Evolutionary conservation across 2,888 invertebrate genomes (phyloP), one percentile per base, ranked within the genome.

Genomic region (Aleiodes alternator): DNA sequence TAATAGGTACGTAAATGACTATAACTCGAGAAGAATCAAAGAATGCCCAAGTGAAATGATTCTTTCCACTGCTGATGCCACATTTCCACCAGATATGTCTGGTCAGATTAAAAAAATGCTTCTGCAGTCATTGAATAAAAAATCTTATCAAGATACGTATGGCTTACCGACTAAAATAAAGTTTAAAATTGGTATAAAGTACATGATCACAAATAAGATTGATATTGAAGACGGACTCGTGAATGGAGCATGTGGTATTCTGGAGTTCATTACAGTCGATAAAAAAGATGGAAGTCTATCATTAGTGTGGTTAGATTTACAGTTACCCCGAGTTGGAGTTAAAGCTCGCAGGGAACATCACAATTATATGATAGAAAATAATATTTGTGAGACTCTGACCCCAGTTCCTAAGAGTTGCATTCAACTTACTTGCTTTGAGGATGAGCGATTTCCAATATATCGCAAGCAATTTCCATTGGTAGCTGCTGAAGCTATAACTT

Each of bases 261-360:
- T 73, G 31, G 68, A 56, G 56, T 48, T 14, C 7, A 73, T 73
- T 80, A 34, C 82, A 81, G n/a, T 76, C 72, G 23, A 23, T 23
- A 73, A 80, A 78, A 5, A 64, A 16, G 9, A 48, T 14, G 69
- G 55, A 23, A 38, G 16, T n/a, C n/a, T 71, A 14, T 74, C 76
- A 14, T 51, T 73, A 53, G 9, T 79, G 5, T 79, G 78, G 78
- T 23, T 80, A 23, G 70, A 79, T 59, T 77, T 79, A 73, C 14
- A 72, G 23, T 53, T 56, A 48, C 34, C 59, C 38, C 55, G 50
- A 72, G 71, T 79, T 50, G 79, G 77, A 59, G 7, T 0, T 4
- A 69, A 73, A 73, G 16, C 31, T 31, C 31, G 48, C 34, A 7
- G 9, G 14, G 51, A 43, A 12, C 71, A 70, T 50, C 12, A 53